These are phyloP conservation scores for Loxodonta africana DNA, from an alignment of 2,113 vertebrate species.

Conservation along the genomic window DNA sequence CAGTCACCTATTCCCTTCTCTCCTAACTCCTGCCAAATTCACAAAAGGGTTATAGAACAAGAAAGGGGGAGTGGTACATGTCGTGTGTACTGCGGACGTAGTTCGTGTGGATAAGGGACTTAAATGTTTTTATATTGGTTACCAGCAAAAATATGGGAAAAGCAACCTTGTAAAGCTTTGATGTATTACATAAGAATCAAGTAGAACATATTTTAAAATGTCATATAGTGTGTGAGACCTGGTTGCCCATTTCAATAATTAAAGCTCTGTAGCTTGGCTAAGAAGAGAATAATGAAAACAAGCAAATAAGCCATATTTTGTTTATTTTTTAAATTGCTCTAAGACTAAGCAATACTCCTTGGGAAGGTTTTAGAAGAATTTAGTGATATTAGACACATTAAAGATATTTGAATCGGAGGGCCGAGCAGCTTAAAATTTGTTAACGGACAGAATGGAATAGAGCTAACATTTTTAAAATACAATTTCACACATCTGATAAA, in stretches of 20 bases:
- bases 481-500: slow-evolving; percentile 75
- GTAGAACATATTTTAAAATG: background rate
- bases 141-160: slow-evolving; percentile 27
- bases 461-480: slow-evolving; percentile 59
- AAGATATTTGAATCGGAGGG: background rate
- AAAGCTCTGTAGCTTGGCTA: slow-evolving; percentile 53
- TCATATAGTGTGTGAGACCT: background rate
- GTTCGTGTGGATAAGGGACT: background rate
- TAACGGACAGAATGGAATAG: background rate
- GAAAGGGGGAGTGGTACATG: background rate
- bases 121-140: background rate
- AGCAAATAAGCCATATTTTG: slow-evolving; percentile 14
- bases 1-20: background rate
- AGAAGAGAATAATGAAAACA: slow-evolving; percentile 14
- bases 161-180: background rate
- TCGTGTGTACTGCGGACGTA: background rate
- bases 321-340: slow-evolving; percentile 20
- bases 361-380: slow-evolving; percentile 26
- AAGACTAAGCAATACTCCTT: slow-evolving; percentile 54
- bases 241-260: slow-evolving; percentile 59
- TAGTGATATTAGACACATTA: slow-evolving; percentile 23
- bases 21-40: background rate
- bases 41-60: background rate
- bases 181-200: slow-evolving; percentile 24
- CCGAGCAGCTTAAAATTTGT: slow-evolving; percentile 46